These are phyloP conservation scores for Adela reaumurella DNA, from an alignment of 2,888 invertebrate genomes.

Conservation along the genomic window DNA sequence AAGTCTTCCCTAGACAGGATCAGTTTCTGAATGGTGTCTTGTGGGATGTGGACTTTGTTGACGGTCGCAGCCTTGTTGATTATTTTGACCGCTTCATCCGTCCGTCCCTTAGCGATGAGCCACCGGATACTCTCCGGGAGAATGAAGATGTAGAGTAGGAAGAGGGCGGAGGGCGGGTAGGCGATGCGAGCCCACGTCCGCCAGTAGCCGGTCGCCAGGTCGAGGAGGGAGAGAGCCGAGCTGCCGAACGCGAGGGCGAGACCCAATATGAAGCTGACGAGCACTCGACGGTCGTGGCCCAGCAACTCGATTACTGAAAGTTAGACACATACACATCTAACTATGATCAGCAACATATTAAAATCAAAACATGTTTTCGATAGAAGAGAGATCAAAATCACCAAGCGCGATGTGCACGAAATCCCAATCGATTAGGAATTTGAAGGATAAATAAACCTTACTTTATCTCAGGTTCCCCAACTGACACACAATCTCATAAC, in stretches of 20 bases:
- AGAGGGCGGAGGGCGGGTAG: slow-evolving; percentile 66
- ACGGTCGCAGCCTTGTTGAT: slow-evolving; percentile 58
- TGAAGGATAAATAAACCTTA: too few relatives aligned
- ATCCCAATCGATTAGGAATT: too few relatives aligned
- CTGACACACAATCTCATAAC: too few relatives aligned
- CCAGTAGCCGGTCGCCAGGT: slow-evolving; percentile 70
- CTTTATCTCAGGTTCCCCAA: too few relatives aligned
- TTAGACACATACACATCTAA: too few relatives aligned
- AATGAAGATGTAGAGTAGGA: slow-evolving; percentile 66
- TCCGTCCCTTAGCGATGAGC: slow-evolving; percentile 64
- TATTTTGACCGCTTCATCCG: slow-evolving; percentile 58
- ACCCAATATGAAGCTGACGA: slow-evolving; percentile 68
- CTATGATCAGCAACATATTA: too few relatives aligned
- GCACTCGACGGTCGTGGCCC: slow-evolving; percentile 67
- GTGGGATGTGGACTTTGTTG: slow-evolving; percentile 52
- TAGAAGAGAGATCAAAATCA: too few relatives aligned
- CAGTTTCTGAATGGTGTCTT: slow-evolving; percentile 38
- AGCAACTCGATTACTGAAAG: slow-evolving; percentile 72
- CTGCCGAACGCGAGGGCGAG: slow-evolving; percentile 70
- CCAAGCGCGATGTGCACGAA: too few relatives aligned
- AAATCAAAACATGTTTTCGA: too few relatives aligned
- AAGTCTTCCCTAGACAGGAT: slow-evolving; percentile 19
- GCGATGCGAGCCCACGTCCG: slow-evolving; percentile 62
- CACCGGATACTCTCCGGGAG: slow-evolving; percentile 75
- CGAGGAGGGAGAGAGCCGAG: slow-evolving; percentile 61